phyloP scores from a whole-genome alignment of 1,140 invertebrate species.

The Micrasema longulum region DNA sequence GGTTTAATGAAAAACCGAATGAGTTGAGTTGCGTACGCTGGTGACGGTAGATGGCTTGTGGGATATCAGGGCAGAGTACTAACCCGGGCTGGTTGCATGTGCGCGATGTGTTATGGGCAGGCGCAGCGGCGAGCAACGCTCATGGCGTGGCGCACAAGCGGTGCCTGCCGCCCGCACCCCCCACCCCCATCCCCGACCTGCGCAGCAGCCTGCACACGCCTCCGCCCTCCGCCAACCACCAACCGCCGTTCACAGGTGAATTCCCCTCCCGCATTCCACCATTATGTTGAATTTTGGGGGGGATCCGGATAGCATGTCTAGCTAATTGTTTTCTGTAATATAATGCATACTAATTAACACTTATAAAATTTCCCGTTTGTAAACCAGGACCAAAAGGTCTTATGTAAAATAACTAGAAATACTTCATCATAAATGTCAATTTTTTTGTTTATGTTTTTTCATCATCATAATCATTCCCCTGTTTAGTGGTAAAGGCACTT shows the following conservation, averaged over 20 bases:
- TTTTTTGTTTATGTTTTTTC: too few relatives aligned
- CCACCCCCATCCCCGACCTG: constrained; percentile 85
- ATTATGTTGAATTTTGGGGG: too few relatives aligned
- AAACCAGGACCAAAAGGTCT: too few relatives aligned
- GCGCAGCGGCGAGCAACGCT: constrained; percentile 75
- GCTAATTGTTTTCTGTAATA: too few relatives aligned
- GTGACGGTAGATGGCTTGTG: constrained; percentile 15
- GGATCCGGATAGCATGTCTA: too few relatives aligned
- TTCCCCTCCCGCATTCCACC: neutral
- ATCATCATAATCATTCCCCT: too few relatives aligned
- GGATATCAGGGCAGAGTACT: constrained; percentile 39
- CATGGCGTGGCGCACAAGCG: constrained; percentile 87
- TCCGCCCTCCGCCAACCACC: constrained; percentile 63
- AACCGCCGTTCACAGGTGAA: constrained; percentile 64
- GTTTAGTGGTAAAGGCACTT: too few relatives aligned
- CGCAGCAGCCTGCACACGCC: constrained; percentile 79
- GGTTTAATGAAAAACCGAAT: too few relatives aligned
- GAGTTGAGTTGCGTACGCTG: neutral
- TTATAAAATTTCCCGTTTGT: too few relatives aligned
- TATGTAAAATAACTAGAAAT: too few relatives aligned
- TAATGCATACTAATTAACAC: too few relatives aligned
- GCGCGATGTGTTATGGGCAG: constrained; percentile 27
- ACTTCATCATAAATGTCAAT: too few relatives aligned
- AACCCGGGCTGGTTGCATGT: constrained; percentile 49
- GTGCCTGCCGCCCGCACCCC: constrained; percentile 79